Base-by-base conservation (phyloP, 92 coral and sea anemone genomes). In the Porites divaricata region DNA sequence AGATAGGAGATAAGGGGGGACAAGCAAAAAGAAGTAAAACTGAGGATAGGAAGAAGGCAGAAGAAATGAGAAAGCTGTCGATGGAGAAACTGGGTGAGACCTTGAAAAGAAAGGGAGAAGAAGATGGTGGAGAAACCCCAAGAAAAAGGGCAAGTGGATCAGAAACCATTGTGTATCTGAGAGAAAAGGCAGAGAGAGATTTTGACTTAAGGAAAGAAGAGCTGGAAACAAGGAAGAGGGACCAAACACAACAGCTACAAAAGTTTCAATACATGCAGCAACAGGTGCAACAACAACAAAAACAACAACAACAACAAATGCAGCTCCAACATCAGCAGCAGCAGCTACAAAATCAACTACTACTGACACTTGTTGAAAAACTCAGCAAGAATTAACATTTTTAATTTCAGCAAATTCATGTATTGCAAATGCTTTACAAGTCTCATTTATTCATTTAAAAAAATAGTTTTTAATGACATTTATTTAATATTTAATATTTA, bases 31-130 rank as follows among this genome's bases (percentile, higher is more conserved):
- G 8, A 35, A 63, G 9, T 61, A 75, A 74, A 50, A 71, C 48
- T 25, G 50, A 57, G 84, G 72, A 85, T n/a, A n/a, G n/a, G n/a
- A n/a, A n/a, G n/a, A n/a, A n/a, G n/a, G n/a, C n/a, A n/a, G 78
- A 77, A 63, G 83, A 85, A 75, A 56, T 85, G 78, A 77, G 89
- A 53, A 78, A 86, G 12, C 28, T 59, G 9, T 86, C 89, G 9
- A 83, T 59, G 75, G 85, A 72, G 75, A 86, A 78, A 64, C 85
- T 86, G 22, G 85, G 85, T 8, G 89, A 86, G 66, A 71, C 89
- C n/a, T 17, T 28, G 84, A 78, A 86, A 78, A 78, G 89, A 74
- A 86, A 86, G 72, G 89, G 63, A 35, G 85, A 78, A 1, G 85
- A 71, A 45, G 89, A 79, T 17, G 63, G 79, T 35, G 72, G 58